Conservation (phyloP, 2,797 vertebrate genomes). For the Mionectes olivaceus region DNA sequence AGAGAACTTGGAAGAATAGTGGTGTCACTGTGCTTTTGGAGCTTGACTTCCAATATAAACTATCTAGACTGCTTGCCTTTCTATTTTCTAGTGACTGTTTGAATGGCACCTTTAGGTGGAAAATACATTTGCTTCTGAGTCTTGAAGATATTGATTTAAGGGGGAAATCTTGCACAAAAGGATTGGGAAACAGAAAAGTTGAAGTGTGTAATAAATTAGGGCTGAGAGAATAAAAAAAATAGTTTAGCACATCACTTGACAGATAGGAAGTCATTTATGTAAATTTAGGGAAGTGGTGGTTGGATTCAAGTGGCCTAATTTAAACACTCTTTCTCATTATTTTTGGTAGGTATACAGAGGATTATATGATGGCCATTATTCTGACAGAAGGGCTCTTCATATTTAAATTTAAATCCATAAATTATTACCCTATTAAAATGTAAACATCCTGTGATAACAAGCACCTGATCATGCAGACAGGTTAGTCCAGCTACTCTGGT, state of each 20-base stretch:
- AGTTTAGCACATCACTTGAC: constrained; percentile 53
- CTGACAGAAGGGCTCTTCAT: constrained; percentile 28
- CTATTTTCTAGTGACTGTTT: background rate
- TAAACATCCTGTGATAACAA: constrained; percentile 46
- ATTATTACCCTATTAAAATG: constrained; percentile 9
- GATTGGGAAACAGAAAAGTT: constrained; percentile 6
- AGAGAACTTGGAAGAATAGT: background rate
- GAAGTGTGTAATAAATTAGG: constrained; percentile 28
- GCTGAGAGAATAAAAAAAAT: constrained; percentile 29
- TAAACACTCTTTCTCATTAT: constrained; percentile 36
- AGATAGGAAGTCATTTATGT: constrained; percentile 54
- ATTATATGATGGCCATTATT: constrained; percentile 29
- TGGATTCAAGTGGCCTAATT: constrained; percentile 50
- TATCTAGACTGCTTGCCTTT: background rate
- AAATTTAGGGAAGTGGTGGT: constrained; percentile 57
- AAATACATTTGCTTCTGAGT: background rate
- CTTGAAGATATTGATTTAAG: background rate
- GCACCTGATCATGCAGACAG: background rate
- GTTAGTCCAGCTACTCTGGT: constrained; percentile 4
- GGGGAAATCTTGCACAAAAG: constrained; percentile 2
- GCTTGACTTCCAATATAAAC: background rate
- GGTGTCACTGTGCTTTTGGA: background rate
- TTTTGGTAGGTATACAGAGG: constrained; percentile 14
- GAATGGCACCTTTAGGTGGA: background rate
- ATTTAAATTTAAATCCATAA: constrained; percentile 38